Percentiles rank a stretch among this genome's conserved stretches.
These are phyloP conservation scores for Oryzias celebensis DNA, from an alignment of 2,113 vertebrate species.

Conservation along the genomic window DNA sequence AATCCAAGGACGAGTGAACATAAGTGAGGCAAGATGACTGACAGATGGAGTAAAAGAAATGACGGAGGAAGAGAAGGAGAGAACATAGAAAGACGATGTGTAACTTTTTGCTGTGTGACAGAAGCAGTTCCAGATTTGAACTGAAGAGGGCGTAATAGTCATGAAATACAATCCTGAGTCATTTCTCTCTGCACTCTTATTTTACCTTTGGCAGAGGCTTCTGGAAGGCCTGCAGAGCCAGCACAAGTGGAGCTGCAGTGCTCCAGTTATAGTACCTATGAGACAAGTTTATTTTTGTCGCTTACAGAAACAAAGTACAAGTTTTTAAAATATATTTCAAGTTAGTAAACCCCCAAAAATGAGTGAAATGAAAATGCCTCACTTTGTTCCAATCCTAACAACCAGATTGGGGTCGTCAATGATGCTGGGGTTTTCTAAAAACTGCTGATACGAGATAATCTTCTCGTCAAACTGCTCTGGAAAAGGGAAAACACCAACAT, in stretches of 20 bases:
- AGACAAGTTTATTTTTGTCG: conserved; percentile 4
- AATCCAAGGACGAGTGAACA: conserved; percentile 80
- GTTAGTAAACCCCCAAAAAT: neutral
- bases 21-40: conserved; percentile 87
- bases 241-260: conserved; percentile 89
- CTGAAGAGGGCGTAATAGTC: conserved; percentile 27
- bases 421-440: conserved; percentile 89
- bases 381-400: conserved; percentile 95
- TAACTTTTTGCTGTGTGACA: conserved; percentile 6
- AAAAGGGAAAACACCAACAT: neutral
- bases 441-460: conserved; percentile 89
- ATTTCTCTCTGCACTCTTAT: conserved; percentile 16
- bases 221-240: conserved; percentile 96
- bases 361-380: conserved; percentile 56
- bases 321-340: neutral
- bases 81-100: conserved; percentile 41
- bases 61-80: conserved; percentile 34
- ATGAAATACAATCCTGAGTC: neutral
- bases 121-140: conserved; percentile 13
- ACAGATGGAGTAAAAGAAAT: conserved; percentile 9
- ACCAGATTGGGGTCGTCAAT: conserved; percentile 97
- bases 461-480: conserved; percentile 90
- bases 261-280: conserved; percentile 95
- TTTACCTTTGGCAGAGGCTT: conserved; percentile 96
- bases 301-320: neutral